Evolutionary conservation across 2,113 vertebrate species (phyloP).

Genomic region (Clarias gariepinus): DNA sequence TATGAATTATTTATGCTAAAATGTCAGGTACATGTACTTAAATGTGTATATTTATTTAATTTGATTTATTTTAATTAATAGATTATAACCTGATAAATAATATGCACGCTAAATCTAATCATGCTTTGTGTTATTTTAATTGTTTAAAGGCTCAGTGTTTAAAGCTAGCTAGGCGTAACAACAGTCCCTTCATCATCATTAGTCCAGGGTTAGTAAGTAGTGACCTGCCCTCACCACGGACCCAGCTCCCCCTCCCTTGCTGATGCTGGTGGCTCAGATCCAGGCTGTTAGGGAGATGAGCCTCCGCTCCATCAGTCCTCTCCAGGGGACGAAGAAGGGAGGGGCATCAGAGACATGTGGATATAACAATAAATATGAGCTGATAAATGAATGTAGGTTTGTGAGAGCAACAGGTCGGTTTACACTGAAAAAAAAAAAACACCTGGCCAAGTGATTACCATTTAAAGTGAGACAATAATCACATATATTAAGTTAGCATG

Average conservation of each 20-base stretch:
- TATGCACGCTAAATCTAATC: neutral
- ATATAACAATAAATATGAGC: neutral
- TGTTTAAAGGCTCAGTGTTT: slow-evolving; percentile 10
- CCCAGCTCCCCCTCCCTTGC: neutral
- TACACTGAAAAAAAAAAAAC: neutral
- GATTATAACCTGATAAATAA: neutral
- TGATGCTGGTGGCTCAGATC: slow-evolving; percentile 59
- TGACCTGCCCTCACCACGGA: slow-evolving; percentile 59
- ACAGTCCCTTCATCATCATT: slow-evolving; percentile 63
- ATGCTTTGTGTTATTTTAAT: neutral
- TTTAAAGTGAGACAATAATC: neutral
- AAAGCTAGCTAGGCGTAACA: slow-evolving; percentile 24
- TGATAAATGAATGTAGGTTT: neutral
- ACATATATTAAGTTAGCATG: neutral
- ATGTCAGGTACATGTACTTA: neutral
- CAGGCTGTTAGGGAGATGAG: slow-evolving; percentile 80
- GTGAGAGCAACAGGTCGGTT: neutral
- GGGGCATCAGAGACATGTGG: slow-evolving; percentile 33
- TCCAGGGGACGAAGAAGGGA: slow-evolving; percentile 64
- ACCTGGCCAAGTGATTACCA: too few relatives aligned
- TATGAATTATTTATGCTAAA: neutral
- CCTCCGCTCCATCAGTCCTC: slow-evolving; percentile 76
- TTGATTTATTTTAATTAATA: neutral
- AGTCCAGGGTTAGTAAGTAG: slow-evolving; percentile 57
- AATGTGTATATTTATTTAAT: neutral